Evolutionary conservation across 2,888 invertebrate species (phyloP).

Genomic region (Sturmia bella): DNA sequence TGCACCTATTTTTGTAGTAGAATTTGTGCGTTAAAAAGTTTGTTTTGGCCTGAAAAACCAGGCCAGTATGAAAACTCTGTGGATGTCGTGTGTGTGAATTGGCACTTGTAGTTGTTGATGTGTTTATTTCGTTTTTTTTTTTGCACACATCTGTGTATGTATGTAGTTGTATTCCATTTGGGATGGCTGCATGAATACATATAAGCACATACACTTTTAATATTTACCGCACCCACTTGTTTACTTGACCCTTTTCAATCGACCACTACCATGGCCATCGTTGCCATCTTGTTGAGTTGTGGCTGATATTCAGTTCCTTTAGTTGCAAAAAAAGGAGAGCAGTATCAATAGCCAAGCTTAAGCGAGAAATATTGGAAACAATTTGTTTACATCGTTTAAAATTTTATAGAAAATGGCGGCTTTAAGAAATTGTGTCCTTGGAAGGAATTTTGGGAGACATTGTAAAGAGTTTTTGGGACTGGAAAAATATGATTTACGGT

Average conservation of each 20-base stretch:
- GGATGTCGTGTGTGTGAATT: conserved; percentile 27
- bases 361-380: conserved; percentile 19
- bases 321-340: too few species aligned
- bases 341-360: conserved; percentile 6
- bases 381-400: too few species aligned
- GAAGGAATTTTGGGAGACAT: too few species aligned
- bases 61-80: conserved; percentile 17
- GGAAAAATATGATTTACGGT: too few species aligned
- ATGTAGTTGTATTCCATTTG: conserved; percentile 8
- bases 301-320: too few species aligned
- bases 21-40: conserved; percentile 65
- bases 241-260: conserved; percentile 39
- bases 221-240: conserved; percentile 17
- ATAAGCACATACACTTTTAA: conserved; percentile 37
- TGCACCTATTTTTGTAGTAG: conserved; percentile 70
- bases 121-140: background rate
- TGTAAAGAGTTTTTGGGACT: too few species aligned
- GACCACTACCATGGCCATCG: conserved; percentile 35
- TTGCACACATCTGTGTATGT: background rate
- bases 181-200: conserved; percentile 1
- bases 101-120: conserved; percentile 15
- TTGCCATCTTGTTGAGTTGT: conserved; percentile 23
- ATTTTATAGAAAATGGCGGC: too few species aligned
- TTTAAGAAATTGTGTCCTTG: too few species aligned
- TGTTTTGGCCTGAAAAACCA: conserved; percentile 45